Evolutionary conservation across 2,888 invertebrate species (phyloP), one percentile per base, ranked within the genome.

Genomic region (Andrena camellia): DNA sequence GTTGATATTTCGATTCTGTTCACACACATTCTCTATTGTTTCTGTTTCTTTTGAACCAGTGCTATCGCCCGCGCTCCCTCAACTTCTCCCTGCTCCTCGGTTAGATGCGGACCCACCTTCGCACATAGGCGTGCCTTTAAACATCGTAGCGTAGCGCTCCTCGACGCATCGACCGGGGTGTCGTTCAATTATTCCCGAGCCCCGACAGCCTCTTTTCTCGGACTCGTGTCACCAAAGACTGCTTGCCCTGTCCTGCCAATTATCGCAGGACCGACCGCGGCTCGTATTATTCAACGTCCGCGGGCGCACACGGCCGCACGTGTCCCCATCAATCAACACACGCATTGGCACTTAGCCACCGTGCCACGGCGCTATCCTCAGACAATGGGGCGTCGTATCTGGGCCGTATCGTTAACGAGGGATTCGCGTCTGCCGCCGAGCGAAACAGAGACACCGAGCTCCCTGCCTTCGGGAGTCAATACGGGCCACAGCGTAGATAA

Each of bases 371-470:
- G 8, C 10, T 42, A 31, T 48, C 20, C 66, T 2, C 13, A 48
- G 54, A 82, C 78, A 80, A 85, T 80, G 74, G 42, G 48, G 35
- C 78, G 42, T 76, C 67, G 35, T 74, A 87, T 87, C 84, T 84
- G 70, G 48, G 42, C 74, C 67, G 69, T 82, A 84, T 81, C 87
- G 80, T 42, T 50, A 50, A 63, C 72, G 69, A 59, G 59, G 54
- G 62, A 31, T 48, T 42, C 57, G 68, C 68, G 68, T 68, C 35
- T 23, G 54, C 50, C 29, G 50, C 31, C 50, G 23, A 54, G 67
- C 26, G 57, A 69, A 60, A 60, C 31, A 23, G 52, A 63, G 71
- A 63, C 71, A 62, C 64, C 17, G 17, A 17, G 17, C 17, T 2
- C 60, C 62, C 50, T 62, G 71, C 50, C 71, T 72, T 72, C 52